phyloP scores from a whole-genome alignment of 2,113 vertebrate genomes.

The Numenius arquata region DNA sequence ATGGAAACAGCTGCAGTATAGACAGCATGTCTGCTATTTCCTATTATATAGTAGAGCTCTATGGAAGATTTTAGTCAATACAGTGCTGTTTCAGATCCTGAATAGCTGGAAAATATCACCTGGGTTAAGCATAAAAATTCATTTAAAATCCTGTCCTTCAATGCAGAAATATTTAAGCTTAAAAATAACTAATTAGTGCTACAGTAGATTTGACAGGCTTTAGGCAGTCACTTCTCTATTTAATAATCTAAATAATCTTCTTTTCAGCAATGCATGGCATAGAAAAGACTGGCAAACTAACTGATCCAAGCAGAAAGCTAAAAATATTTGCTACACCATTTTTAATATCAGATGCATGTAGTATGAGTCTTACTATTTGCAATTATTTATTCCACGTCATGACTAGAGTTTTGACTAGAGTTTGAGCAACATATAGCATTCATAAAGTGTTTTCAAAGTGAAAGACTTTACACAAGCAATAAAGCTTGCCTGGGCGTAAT shows the following conservation, averaged over 20 bases:
- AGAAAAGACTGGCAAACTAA: not conserved
- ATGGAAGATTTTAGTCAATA: not conserved
- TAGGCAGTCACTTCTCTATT: not conserved
- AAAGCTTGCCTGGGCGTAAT: not conserved
- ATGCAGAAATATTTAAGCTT: not conserved
- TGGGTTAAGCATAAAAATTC: not conserved
- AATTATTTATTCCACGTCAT: not conserved
- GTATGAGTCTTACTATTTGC: not conserved
- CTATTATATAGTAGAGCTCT: not conserved
- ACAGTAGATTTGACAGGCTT: not conserved
- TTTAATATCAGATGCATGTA: not conserved
- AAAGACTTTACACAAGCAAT: not conserved
- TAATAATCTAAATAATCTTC: not conserved
- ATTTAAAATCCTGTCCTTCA: not conserved
- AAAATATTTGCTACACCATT: not conserved
- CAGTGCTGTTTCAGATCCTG: not conserved
- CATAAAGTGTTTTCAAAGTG: not conserved
- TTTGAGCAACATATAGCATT: not conserved
- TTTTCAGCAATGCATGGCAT: not conserved
- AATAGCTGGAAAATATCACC: not conserved
- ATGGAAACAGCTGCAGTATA: not conserved
- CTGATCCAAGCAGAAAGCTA: not conserved
- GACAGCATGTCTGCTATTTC: not conserved
- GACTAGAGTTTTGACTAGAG: not conserved
- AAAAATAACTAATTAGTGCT: not conserved